Base-by-base conservation (phyloP, 2,888 invertebrate species). In the Himalopsyche anomala region DNA sequence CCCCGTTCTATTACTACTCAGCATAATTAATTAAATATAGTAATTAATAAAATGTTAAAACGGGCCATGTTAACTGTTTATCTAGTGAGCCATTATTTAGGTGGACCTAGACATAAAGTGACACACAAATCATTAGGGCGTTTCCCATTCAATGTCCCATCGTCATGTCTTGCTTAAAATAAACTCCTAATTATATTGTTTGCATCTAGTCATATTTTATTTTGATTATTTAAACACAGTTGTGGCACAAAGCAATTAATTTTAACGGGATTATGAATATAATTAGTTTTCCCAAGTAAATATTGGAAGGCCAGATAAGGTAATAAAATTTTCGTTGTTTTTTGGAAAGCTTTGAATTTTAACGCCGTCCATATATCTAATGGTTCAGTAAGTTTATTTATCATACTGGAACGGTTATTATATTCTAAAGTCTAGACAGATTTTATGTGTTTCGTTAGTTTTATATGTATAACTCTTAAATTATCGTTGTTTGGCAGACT, bases 21-120 rank as follows among this genome's bases (percentile, higher is more conserved):
- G 56, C 84, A 86, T 87, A 87, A 87, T 87, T 87, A 87, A 87
- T 87, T 87, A 87, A 87, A 87, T 87, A 86, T 85, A 86, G 86
- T 87, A 87, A 87, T 87, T 87, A 87, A 87, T 87, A 87, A 87
- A 85, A 86, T 85, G 86, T 83, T 87, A 85, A 87, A 87, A 86
- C 85, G 84, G 62, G 55, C 85, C 55, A 84, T 86, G 86, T 83
- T 54, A 84, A 84, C 79, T 87, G 86, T 87, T 87, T 87, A 87
- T 87, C 87, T 87, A 87, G 86, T 80, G 80, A 81, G 55, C 86
- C 87, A 86, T 86, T 87, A 86, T 83, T 87, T 82, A 86, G 85
- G 83, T 40, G 79, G 55, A 55, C 51, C 82, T 82, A 42, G 85
- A 84, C 86, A 86, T 84, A 87, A 86, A 84, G 79, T 85, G 84